Evolutionary conservation across 1,140 invertebrate genomes (phyloP), one percentile per base, ranked within the genome.

Genomic region (Ruditapes philippinarum): DNA sequence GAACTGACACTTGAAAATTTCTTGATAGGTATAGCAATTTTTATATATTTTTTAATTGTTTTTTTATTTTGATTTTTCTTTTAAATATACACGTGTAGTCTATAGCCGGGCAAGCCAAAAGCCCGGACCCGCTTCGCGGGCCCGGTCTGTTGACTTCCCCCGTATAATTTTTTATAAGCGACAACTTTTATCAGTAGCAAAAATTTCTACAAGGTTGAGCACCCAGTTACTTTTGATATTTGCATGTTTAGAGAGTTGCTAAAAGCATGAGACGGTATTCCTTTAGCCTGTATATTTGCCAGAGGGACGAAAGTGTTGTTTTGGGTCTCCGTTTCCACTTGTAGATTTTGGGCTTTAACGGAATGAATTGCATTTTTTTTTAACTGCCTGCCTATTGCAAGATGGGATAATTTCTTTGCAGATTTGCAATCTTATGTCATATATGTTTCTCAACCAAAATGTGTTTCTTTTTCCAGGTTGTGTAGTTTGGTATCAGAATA

Each of bases 281-380:
- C 51, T 57, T 70, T 40, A 70, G 36, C 31, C n/a, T n/a, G n/a
- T n/a, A n/a, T n/a, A n/a, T n/a, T n/a, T n/a, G n/a, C n/a, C n/a
- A n/a, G n/a, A n/a, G 28, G 65, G 33, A 2, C 17, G 22, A 70
- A 70, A 31, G 65, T 70, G 65, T 36, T 70, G 65, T 70, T 70
- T 70, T 70, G 36, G 65, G 65, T 70, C 65, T 17, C 65, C n/a
- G 65, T 11, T n/a, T n/a, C n/a, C 65, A n/a, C 17, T 31, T 70
- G 65, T 70, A 70, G 65, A 70, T 70, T 70, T 70, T 70, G 65
- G 65, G 11, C 65, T 70, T 70, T 31, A 40, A 70, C 65, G 36
- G 65, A 70, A 70, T 70, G 36, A 70, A 70, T n/a, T n/a, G n/a
- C n/a, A n/a, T n/a, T n/a, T n/a, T n/a, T n/a, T n/a, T n/a, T n/a